Evolutionary conservation across 1,140 invertebrate genomes (phyloP), one percentile per base, ranked within the genome.

Genomic region (Zaprionus lachaisei): DNA sequence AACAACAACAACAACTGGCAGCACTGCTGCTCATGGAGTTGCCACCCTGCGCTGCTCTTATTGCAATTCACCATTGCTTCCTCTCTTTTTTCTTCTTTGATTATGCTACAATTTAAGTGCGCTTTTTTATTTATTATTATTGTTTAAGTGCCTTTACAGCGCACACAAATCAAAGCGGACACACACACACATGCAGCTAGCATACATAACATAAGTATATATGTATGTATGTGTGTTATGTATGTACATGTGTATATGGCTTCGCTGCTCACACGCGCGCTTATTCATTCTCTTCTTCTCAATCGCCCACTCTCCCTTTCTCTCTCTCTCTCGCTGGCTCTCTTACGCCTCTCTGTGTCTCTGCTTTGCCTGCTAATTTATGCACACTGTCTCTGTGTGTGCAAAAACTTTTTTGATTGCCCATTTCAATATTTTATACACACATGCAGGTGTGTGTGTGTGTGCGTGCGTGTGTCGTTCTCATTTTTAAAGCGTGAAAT

Each of bases 361-460:
- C 31, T 34, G 51, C 20, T 68, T 54, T 64, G 55, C 26, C 58
- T 55, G 70, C 41, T 77, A 77, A 77, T 77, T 77, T 77, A 77
- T 77, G 75, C 75, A 77, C 75, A 58, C 57, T 68, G 69, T 73
- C 55, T 73, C 38, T 77, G 74, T 77, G 55, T 63, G 28, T 63
- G 51, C 54, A 49, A 72, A 65, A 77, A 72, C 41, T 51, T 77
- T 77, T 77, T 77, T 73, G 71, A 77, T 73, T 72, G 70, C 70
- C 74, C 63, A 67, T 77, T 67, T 72, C 64, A 77, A 77, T 77
- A 77, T 44, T 72, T 60, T 61, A 54, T 66, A 34, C 63, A 62
- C 58, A 55, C 61, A 51, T 7, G 6, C 12, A 64, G 11, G 44
- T 64, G 26, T 34, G 22, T 67, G 22, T 76, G 4, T 56, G 49